phyloP scores from a whole-genome alignment of 2,888 invertebrate species.

The Drosophila infuscata region DNA sequence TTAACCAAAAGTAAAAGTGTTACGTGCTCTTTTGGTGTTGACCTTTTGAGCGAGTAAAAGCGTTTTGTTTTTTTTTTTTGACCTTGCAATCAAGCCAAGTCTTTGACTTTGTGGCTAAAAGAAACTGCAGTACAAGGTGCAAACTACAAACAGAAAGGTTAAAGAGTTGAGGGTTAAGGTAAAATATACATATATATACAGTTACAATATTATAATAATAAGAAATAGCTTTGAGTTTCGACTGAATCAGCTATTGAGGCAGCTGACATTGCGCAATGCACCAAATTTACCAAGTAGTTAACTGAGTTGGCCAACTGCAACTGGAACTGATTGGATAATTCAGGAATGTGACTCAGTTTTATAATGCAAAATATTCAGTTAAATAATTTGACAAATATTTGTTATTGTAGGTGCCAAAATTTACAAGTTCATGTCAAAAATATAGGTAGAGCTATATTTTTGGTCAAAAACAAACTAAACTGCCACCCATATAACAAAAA shows the following conservation, averaged over 20 bases:
- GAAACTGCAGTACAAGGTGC: constrained; percentile 50
- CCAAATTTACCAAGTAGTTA: constrained; percentile 1
- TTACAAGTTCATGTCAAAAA: constrained; percentile 59
- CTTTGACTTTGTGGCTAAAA: constrained; percentile 34
- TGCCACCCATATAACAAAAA: constrained; percentile 16
- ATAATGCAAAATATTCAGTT: constrained; percentile 2
- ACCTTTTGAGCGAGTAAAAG: constrained; percentile 59
- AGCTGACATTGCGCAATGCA: constrained; percentile 29
- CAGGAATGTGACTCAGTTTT: background rate
- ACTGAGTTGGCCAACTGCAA: constrained; percentile 14
- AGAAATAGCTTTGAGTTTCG: constrained; percentile 13
- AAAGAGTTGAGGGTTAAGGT: constrained; percentile 16
- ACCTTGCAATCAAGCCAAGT: constrained; percentile 43
- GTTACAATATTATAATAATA: constrained; percentile 10
- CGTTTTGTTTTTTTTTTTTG: constrained; percentile 18
- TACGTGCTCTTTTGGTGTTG: constrained; percentile 48
- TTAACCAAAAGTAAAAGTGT: constrained; percentile 31
- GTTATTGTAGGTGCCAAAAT: constrained; percentile 64
- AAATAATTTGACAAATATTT: constrained; percentile 46
- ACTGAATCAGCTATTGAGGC: constrained; percentile 15
- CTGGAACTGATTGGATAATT: constrained; percentile 54
- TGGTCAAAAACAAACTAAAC: constrained; percentile 40
- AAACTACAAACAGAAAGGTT: constrained; percentile 22
- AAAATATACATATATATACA: constrained; percentile 10
- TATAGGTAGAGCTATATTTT: constrained; percentile 10